Conservation (phyloP, 2,888 invertebrate genomes). For the Drosophila percnosoma region DNA sequence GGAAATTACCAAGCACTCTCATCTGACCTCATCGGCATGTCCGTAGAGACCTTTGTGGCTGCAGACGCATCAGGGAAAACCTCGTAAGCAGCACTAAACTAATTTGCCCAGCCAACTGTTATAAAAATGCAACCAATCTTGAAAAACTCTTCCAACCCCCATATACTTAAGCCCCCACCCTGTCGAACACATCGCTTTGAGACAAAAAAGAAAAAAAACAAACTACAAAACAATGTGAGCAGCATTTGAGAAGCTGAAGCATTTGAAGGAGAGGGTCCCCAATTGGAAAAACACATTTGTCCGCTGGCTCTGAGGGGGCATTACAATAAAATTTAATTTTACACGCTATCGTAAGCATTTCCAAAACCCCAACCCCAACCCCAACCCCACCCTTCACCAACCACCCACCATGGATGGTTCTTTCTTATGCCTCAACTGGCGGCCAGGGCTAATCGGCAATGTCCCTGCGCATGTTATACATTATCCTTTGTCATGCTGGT, state of each 20-base stretch:
- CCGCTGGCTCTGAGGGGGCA: slow-evolving; percentile 45
- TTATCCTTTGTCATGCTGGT: slow-evolving; percentile 80
- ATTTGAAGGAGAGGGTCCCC: slow-evolving; percentile 15
- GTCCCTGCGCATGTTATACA: slow-evolving; percentile 62
- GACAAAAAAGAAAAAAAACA: slow-evolving; percentile 12
- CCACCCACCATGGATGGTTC: slow-evolving; percentile 1
- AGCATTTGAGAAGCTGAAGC: slow-evolving; percentile 21
- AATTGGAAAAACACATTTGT: slow-evolving; percentile 53
- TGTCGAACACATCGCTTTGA: slow-evolving; percentile 32
- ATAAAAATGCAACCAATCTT: slow-evolving; percentile 54
- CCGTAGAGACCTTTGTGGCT: slow-evolving; percentile 46
- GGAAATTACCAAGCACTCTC: slow-evolving; percentile 8
- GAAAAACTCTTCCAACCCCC: slow-evolving; percentile 16
- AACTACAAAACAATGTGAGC: slow-evolving; percentile 43
- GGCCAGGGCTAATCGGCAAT: slow-evolving; percentile 61
- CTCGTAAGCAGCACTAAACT: slow-evolving; percentile 42
- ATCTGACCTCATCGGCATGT: neutral
- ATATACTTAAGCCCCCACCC: neutral
- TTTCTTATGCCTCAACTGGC: slow-evolving; percentile 51
- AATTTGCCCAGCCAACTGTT: slow-evolving; percentile 69
- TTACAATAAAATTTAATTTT: slow-evolving; percentile 79
- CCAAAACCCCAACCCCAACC: neutral
- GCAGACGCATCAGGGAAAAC: slow-evolving; percentile 2
- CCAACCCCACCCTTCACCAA: neutral
- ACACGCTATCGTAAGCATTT: slow-evolving; percentile 74